Evolutionary conservation across 1,140 invertebrate species (phyloP), one percentile per base, ranked within the genome.

Genomic region (Ectropis grisescens): DNA sequence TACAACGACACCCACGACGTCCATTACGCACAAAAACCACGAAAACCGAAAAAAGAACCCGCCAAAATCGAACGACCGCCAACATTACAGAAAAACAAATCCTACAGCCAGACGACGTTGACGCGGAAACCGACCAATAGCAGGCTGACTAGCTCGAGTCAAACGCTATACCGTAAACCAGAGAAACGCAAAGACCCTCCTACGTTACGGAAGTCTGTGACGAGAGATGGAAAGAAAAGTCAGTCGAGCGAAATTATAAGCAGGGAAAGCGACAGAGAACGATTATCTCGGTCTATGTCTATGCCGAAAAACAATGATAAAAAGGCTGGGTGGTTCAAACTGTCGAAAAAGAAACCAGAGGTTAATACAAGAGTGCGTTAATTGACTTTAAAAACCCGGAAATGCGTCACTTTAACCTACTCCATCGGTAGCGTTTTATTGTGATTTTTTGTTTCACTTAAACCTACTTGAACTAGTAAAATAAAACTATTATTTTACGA

Each of bases 1-100:
- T 87, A 88, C 49, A 84, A 85, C 43, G 90, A 92, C 53, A 86
- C 86, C 29, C 88, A 89, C 62, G 91, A 93, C 71, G 90, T 93
- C 10, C 91, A 93, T 59, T 93, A 93, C 71, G 90, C 88, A 6
- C 90, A 91, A 54, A 85, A 87, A 61, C 85, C 70, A 1, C 75
- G 50, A 33, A 82, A 69, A 49, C 26, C 60, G 0, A 71, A 57
- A 33, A 70, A 57, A 37, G 58, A 61, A 34, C 32, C 28, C 7
- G 37, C 57, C 12, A 76, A 79, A 41, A 55, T 68, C 2, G 64
- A 72, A 14, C 37, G 57, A 25, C 58, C 62, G 4, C 28, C 44
- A 1, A 44, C 58, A 3, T 32, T 69, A 28, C 71, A 64, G 41
- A 76, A 80, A 28, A 78, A 69, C 26, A 82, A 75, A 41, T 82